These are phyloP conservation scores for Urocolius indicus DNA, from an alignment of 2,113 vertebrate species.

Conservation along the genomic window DNA sequence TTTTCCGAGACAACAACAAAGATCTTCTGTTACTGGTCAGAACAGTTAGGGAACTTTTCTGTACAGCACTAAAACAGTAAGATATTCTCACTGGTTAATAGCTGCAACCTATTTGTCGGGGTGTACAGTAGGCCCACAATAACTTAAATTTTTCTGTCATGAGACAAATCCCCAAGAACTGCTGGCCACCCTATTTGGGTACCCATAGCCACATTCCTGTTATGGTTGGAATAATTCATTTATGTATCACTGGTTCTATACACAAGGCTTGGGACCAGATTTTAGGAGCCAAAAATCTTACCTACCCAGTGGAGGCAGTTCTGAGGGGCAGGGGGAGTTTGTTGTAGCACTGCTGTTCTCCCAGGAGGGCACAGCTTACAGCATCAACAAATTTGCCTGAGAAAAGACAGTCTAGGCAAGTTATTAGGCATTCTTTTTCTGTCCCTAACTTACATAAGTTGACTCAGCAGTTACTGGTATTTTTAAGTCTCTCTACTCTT, in stretches of 20 bases:
- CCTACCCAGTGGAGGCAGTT: not conserved
- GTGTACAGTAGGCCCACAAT: not conserved
- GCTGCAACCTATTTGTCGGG: not conserved
- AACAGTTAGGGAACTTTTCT: conserved; percentile 6
- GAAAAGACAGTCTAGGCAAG: not conserved
- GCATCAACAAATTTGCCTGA: not conserved
- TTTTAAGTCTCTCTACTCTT: not conserved
- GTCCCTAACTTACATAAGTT: not conserved
- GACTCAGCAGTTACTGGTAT: not conserved
- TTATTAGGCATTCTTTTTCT: not conserved
- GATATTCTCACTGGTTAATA: not conserved
- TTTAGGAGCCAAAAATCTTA: not conserved
- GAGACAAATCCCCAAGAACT: not conserved
- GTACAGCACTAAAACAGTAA: not conserved
- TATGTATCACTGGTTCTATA: not conserved
- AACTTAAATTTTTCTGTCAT: not conserved
- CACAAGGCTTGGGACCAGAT: not conserved
- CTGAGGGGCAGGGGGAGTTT: not conserved
- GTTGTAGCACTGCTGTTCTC: not conserved
- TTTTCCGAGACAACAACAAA: too few relatives aligned
- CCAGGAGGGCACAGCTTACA: not conserved
- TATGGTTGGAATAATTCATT: not conserved
- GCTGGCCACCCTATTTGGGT: not conserved
- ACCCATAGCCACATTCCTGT: not conserved
- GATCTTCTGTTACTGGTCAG: conserved; percentile 19